Conservation (phyloP, 2,797 vertebrate species). For the Sebastes dallii region DNA sequence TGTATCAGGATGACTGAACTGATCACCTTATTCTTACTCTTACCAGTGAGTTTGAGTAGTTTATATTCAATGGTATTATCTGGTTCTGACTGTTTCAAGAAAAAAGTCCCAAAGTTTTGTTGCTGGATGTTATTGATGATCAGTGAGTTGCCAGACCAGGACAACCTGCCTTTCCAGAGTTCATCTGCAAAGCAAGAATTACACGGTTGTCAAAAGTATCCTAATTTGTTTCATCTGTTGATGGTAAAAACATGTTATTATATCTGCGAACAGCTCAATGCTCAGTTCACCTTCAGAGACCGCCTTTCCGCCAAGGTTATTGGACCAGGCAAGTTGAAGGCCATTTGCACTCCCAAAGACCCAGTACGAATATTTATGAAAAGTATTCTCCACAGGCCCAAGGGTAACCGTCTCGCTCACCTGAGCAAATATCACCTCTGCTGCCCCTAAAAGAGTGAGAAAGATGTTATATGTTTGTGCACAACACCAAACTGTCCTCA, state of each 20-base stretch:
- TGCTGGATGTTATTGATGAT: conserved; percentile 18
- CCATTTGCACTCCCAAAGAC: rapidly evolving
- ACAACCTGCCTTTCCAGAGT: neutral
- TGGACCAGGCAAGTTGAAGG: rapidly evolving
- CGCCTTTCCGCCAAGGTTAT: rapidly evolving
- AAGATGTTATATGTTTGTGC: neutral
- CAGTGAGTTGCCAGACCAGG: neutral
- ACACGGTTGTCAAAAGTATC: neutral
- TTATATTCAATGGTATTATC: neutral
- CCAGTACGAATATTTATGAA: neutral
- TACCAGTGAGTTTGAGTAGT: conserved; percentile 54
- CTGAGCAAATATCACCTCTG: conserved; percentile 32
- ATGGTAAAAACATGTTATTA: neutral
- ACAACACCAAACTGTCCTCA: neutral
- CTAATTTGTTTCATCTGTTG: neutral
- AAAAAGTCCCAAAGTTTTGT: conserved; percentile 47
- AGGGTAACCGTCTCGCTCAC: conserved; percentile 26
- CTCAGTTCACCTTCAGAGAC: rapidly evolving
- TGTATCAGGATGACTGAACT: neutral
- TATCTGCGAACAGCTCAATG: neutral
- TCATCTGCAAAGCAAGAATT: neutral
- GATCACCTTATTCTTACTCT: conserved; percentile 15
- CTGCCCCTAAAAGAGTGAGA: conserved; percentile 37
- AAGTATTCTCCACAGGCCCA: rapidly evolving
- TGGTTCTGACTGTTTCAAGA: neutral